Percentiles rank a stretch among this genome's conserved stretches.
These are phyloP conservation scores for Rutpela maculata DNA, from an alignment of 2,888 invertebrate genomes.

Conservation along the genomic window DNA sequence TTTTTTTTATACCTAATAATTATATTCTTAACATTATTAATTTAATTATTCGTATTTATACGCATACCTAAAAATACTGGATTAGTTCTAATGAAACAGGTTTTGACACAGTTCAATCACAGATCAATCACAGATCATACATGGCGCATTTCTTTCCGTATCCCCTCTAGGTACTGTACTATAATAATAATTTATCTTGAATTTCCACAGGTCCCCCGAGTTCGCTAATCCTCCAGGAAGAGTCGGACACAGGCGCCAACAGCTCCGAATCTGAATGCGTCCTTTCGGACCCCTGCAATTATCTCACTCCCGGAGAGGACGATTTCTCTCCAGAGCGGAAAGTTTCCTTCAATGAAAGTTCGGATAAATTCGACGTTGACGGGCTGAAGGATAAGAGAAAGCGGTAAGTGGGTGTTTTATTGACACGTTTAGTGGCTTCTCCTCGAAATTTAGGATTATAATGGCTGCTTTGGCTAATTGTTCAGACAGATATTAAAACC, in stretches of 20 bases:
- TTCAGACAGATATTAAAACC: neutral
- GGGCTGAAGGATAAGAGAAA: conserved; percentile 72
- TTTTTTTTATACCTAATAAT: too few species aligned
- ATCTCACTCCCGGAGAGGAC: conserved; percentile 59
- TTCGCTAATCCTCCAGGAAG: conserved; percentile 62
- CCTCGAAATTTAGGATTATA: neutral
- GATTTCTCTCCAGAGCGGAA: conserved; percentile 71
- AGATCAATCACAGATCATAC: neutral
- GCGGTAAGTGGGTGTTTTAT: conserved; percentile 68
- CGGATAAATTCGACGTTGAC: conserved; percentile 66
- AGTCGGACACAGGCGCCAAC: conserved; percentile 65
- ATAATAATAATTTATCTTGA: neutral
- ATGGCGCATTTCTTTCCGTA: neutral
- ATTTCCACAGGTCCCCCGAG: conserved; percentile 56
- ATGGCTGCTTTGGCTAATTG: neutral
- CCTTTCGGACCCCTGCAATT: conserved; percentile 71
- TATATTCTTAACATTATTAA: too few species aligned
- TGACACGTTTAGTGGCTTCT: neutral
- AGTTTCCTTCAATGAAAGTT: conserved; percentile 75
- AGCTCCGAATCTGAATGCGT: conserved; percentile 71
- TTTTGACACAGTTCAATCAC: neutral
- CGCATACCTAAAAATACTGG: too few species aligned
- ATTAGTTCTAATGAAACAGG: neutral
- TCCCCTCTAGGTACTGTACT: too few species aligned
- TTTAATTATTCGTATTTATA: too few species aligned